These are phyloP conservation scores for Chloroceryle aenea DNA, from an alignment of 2,113 vertebrate species.

Conservation along the genomic window DNA sequence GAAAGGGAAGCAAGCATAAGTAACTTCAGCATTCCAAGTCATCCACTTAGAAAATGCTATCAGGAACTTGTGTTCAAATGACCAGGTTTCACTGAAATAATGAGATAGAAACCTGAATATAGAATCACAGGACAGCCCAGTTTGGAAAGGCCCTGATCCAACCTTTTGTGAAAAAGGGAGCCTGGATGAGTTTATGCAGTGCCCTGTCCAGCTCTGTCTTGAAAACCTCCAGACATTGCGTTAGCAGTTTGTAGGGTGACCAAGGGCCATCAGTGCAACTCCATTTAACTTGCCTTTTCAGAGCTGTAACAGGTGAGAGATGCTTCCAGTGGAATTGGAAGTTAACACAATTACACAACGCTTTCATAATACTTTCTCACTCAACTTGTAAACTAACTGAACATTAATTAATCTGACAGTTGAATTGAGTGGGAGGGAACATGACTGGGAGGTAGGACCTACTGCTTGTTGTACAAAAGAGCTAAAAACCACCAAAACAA, in stretches of 20 bases:
- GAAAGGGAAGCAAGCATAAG: background rate
- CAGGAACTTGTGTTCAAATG: background rate
- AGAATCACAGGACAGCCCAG: background rate
- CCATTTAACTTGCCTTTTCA: background rate
- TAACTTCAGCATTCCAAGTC: background rate
- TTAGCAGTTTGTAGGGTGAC: background rate
- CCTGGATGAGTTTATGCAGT: background rate
- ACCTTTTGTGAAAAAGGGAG: background rate
- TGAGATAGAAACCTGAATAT: background rate
- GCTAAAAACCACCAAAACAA: background rate
- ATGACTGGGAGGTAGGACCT: background rate
- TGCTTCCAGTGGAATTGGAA: background rate
- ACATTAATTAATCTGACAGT: background rate
- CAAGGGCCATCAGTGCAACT: accelerated
- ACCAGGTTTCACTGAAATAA: background rate
- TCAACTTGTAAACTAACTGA: background rate
- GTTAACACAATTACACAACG: background rate
- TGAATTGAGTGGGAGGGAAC: background rate
- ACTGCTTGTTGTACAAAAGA: background rate
- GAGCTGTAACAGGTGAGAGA: background rate
- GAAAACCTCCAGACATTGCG: background rate
- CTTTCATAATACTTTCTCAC: background rate
- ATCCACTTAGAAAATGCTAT: background rate
- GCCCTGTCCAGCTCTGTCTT: background rate
- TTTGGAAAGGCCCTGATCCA: background rate